Evolutionary conservation across 2,888 invertebrate genomes (phyloP), one percentile per base, ranked within the genome.

Genomic region (Phyto melanocephala): DNA sequence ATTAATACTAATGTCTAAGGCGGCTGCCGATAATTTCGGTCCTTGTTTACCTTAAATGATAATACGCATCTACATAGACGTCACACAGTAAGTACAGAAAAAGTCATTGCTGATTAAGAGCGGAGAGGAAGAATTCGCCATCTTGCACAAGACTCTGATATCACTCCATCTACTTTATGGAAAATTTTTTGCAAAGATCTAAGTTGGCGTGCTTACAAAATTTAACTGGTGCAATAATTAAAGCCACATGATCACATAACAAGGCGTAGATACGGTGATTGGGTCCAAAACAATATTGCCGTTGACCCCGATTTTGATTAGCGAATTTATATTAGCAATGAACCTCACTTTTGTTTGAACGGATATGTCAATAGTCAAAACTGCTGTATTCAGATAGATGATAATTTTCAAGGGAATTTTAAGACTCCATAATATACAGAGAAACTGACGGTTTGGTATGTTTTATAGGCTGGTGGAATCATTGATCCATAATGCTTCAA

Each of bases 21-120:
- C n/a, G n/a, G n/a, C n/a, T n/a, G n/a, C n/a, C n/a, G n/a, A n/a
- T n/a, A n/a, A n/a, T 17, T 35, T 58, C 10, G 35, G 7, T 33
- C 4, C 52, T 15, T 28, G n/a, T 28, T 45, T 63, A 50, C 40
- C 22, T 47, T 47, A 63, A 15, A 22, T 22, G 47, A 63, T 28
- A 63, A 52, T 33, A 24, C 52, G 37, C 67, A 68, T 68, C 65
- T 35, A 33, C n/a, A 54, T 22, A 40, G 22, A 54, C 20, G 22
- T 42, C 22, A 11, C 22, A 62, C 20, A 22, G 62, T 7, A 22
- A 40, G 42, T 42, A 62, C 62, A 62, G 42, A 42, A 22, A 17
- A 62, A 62, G 62, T 20, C 20, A 40, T 35, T 60, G 17, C 60
- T 60, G 60, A n/a, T n/a, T n/a, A n/a, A n/a, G 28, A 28, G 28